Conservation (phyloP, 2,888 invertebrate genomes). For the Alloplasta piceator region DNA sequence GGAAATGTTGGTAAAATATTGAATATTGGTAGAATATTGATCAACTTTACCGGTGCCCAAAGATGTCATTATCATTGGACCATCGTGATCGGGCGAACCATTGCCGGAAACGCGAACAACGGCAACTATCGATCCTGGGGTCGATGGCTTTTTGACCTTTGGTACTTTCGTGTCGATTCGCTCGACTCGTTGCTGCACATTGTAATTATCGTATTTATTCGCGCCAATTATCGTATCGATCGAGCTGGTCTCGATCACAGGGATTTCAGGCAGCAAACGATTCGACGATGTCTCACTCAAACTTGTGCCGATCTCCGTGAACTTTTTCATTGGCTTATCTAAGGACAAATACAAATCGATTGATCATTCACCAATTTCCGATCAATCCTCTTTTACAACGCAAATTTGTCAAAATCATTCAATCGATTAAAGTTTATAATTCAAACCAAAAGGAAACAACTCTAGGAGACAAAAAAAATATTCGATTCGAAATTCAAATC, state of each 20-base stretch:
- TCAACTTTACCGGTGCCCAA: slow-evolving; percentile 59
- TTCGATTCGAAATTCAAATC: no score
- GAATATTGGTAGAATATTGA: background rate
- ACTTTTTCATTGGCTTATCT: slow-evolving; percentile 30
- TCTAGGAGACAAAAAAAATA: no score
- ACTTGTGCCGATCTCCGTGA: slow-evolving; percentile 28
- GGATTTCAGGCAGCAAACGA: slow-evolving; percentile 25
- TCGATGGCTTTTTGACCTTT: slow-evolving; percentile 64
- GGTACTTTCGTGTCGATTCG: slow-evolving; percentile 56
- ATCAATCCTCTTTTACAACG: no score
- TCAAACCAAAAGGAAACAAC: no score
- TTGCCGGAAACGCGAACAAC: slow-evolving; percentile 67
- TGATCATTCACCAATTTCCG: no score
- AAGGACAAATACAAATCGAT: background rate
- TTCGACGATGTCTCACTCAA: slow-evolving; percentile 38
- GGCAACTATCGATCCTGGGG: slow-evolving; percentile 63
- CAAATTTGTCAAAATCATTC: no score
- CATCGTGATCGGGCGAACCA: slow-evolving; percentile 60
- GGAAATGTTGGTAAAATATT: background rate
- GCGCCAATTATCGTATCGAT: slow-evolving; percentile 44
- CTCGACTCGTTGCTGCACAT: slow-evolving; percentile 53
- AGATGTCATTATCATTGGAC: slow-evolving; percentile 64
- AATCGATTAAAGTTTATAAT: no score
- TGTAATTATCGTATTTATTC: slow-evolving; percentile 60
- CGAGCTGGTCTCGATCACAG: slow-evolving; percentile 47